Base-by-base conservation (phyloP, 2,888 invertebrate genomes). In the Hyposoter dolosus region DNA sequence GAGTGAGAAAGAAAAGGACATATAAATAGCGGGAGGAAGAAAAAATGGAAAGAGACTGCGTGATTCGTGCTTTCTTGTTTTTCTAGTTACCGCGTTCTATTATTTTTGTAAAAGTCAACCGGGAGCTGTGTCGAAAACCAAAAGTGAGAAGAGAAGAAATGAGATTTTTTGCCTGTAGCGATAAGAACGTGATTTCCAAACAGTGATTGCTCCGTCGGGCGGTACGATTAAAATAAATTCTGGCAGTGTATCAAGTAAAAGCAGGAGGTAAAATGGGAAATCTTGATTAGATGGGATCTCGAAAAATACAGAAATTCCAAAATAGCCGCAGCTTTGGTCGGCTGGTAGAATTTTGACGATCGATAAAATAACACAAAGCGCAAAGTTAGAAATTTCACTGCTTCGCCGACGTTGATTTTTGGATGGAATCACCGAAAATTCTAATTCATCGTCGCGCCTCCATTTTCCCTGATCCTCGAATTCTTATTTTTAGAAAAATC, bases 141-240 rank as follows among this genome's bases (percentile, higher is more conserved):
- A 40, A 40, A 9, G 66, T 40, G 7, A 9, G 40, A 66, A 40
- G 63, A 17, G 63, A 15, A 17, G 23, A 72, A 72, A 35, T 6
- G 7, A 53, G 56, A 43, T 43, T 43, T 75, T 63, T 63, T 9
- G 6, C 12, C 47, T 75, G n/a, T 47, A n/a, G 17, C 75, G n/a
- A 63, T 28, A 45, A 63, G 28, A 75, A 10, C 19, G 17, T 32
- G 56, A 45, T 43, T 23, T 63, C 45, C 43, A 17, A 63, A 10
- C 28, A 23, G 23, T 9, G 17, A 5, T 40, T 12, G 43, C 60
- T 43, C 28, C 32, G 45, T 28, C n/a, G 19, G 75, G 32, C n/a
- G 32, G 40, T 12, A 28, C 19, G 82, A 76, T 83, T 72, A 77
- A 85, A 85, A 85, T 85, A 85, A 85, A 85, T 76, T 77, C 80